Percentiles rank a stretch among this genome's conserved stretches.
Evolutionary conservation across 2,797 vertebrate species (phyloP).

Genomic region (Urosaurus nigricauda): DNA sequence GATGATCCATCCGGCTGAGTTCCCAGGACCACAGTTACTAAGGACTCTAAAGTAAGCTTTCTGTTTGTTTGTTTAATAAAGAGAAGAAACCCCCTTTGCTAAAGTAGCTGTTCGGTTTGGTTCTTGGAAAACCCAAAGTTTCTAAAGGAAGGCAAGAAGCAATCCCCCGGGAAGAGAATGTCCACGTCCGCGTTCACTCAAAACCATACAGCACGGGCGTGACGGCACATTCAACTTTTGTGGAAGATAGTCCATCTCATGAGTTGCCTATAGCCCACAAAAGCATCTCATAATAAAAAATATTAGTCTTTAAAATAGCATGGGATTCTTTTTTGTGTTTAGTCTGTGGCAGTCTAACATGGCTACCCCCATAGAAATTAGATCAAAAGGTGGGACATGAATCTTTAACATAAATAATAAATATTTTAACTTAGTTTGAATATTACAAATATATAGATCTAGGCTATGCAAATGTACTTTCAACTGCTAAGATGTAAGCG

Average conservation of each 20-base stretch:
- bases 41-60: no score
- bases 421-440: constrained; percentile 27
- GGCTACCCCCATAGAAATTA: neutral
- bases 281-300: neutral
- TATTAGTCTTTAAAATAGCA: neutral
- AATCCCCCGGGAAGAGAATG: no score
- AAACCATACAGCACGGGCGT: no score
- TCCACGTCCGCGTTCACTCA: no score
- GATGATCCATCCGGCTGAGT: no score
- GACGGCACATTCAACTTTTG: no score
- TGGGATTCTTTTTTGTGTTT: neutral
- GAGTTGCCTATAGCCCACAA: neutral
- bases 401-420: constrained; percentile 18
- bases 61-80: no score
- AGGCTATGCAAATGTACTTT: constrained; percentile 43
- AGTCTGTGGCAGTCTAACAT: neutral
- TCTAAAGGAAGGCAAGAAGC: no score
- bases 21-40: no score
- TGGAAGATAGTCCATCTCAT: neutral
- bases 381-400: neutral
- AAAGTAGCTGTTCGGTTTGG: no score
- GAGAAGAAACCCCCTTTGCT: no score
- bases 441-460: constrained; percentile 61
- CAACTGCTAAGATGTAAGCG: constrained; percentile 10
- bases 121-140: no score